phyloP scores from a whole-genome alignment of 2,888 invertebrate species.

The Melieria crassipennis region DNA sequence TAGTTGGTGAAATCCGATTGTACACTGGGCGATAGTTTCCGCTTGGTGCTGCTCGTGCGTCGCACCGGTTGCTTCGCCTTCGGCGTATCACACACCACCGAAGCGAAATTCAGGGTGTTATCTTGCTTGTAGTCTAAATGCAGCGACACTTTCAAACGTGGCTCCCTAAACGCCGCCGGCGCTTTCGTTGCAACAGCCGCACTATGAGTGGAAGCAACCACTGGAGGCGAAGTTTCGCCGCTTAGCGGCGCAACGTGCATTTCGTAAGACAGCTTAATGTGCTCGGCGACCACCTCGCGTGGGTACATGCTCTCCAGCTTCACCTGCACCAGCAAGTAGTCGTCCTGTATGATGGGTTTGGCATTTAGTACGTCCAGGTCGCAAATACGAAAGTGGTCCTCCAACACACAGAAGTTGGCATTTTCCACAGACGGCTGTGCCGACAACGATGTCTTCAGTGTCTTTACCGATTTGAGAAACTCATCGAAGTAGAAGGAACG shows the following conservation, averaged over 20 bases:
- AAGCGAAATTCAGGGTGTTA: constrained; percentile 78
- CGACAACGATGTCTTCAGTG: constrained; percentile 53
- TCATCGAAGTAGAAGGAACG: constrained; percentile 84
- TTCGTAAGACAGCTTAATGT: constrained; percentile 74
- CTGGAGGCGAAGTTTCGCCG: constrained; percentile 23
- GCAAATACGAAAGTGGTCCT: constrained; percentile 67
- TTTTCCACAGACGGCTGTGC: constrained; percentile 60
- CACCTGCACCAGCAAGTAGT: constrained; percentile 69
- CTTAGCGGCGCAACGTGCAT: constrained; percentile 63
- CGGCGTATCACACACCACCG: constrained; percentile 76
- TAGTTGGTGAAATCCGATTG: constrained; percentile 74
- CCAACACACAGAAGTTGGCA: constrained; percentile 62
- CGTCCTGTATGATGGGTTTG: constrained; percentile 67
- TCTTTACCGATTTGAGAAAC: constrained; percentile 75
- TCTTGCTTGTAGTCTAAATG: constrained; percentile 85
- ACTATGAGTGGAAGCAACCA: constrained; percentile 2
- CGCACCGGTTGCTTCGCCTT: constrained; percentile 71
- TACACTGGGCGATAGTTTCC: constrained; percentile 74
- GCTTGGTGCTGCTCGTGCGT: constrained; percentile 77
- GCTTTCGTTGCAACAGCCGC: constrained; percentile 49
- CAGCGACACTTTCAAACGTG: constrained; percentile 70
- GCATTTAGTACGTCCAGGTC: constrained; percentile 56
- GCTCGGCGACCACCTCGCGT: constrained; percentile 73
- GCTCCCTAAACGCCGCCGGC: constrained; percentile 51
- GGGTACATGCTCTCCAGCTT: constrained; percentile 72